Conservation (phyloP, 2,113 vertebrate species). For the Cinclus cinclus region DNA sequence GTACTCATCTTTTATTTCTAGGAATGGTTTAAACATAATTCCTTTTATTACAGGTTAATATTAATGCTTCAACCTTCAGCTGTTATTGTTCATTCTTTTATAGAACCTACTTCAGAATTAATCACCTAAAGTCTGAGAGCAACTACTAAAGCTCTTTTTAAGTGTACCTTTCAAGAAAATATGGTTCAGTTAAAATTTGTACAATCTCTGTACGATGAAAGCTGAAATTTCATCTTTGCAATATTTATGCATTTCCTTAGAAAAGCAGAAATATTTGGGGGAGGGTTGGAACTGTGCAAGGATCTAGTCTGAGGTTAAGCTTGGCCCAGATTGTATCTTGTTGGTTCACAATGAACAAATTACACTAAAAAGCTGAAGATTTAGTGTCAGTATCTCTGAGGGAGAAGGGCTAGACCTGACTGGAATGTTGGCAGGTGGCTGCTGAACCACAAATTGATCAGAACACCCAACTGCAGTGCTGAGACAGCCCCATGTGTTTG, state of each 20-base stretch:
- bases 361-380: not conserved
- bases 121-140: constrained; percentile 23
- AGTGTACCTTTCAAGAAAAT: not conserved
- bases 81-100: constrained; percentile 61
- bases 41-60: constrained; percentile 64
- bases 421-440: not conserved
- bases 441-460: not conserved
- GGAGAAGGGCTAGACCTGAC: not conserved
- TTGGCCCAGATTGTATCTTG: not conserved
- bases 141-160: constrained; percentile 7
- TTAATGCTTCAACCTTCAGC: constrained; percentile 28
- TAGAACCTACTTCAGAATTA: constrained; percentile 36
- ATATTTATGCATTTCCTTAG: not conserved
- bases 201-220: not conserved
- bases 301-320: not conserved
- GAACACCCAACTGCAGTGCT: not conserved
- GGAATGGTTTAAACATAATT: constrained; percentile 44
- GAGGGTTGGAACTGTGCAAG: not conserved
- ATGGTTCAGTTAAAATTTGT: not conserved
- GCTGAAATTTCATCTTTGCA: not conserved
- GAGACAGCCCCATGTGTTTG: not conserved
- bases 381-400: not conserved
- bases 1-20: constrained; percentile 64
- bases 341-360: not conserved
- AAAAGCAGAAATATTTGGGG: not conserved